Evolutionary conservation across 2,113 vertebrate genomes (phyloP).

Genomic region (Porphyrio hochstetteri): DNA sequence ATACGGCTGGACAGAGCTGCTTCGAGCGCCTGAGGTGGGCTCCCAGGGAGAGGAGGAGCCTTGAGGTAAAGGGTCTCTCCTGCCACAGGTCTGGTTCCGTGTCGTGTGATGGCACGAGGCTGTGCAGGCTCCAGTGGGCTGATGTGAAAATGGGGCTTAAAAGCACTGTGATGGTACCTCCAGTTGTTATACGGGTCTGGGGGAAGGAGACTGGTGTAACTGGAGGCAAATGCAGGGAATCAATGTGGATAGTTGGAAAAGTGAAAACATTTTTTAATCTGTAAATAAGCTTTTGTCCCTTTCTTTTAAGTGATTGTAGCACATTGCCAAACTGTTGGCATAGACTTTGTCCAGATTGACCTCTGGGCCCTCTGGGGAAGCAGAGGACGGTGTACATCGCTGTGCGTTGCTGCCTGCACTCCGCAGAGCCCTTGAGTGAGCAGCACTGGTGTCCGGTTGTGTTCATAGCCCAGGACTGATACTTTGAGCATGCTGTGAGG

Average conservation of each 20-base stretch:
- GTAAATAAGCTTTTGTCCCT: not conserved
- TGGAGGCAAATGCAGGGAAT: not conserved
- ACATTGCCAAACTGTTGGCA: not conserved
- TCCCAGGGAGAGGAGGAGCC: not conserved
- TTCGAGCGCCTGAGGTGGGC: not conserved
- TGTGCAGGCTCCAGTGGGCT: no score
- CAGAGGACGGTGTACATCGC: not conserved
- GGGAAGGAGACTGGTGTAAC: not conserved
- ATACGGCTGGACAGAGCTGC: not conserved
- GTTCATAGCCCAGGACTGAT: not conserved
- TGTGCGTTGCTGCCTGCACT: accelerated
- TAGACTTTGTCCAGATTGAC: not conserved
- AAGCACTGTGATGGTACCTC: not conserved
- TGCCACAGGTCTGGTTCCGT: not conserved
- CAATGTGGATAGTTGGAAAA: not conserved
- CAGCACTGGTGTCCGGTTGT: accelerated
- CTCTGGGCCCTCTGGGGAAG: not conserved
- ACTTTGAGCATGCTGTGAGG: not conserved
- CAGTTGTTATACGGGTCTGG: not conserved
- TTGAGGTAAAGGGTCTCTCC: not conserved
- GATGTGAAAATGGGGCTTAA: not conserved
- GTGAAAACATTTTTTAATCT: no score
- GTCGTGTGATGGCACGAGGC: accelerated
- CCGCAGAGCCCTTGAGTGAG: not conserved
- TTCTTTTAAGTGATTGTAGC: not conserved